Conservation (phyloP, 2,888 invertebrate genomes). For the Drepana falcataria region DNA sequence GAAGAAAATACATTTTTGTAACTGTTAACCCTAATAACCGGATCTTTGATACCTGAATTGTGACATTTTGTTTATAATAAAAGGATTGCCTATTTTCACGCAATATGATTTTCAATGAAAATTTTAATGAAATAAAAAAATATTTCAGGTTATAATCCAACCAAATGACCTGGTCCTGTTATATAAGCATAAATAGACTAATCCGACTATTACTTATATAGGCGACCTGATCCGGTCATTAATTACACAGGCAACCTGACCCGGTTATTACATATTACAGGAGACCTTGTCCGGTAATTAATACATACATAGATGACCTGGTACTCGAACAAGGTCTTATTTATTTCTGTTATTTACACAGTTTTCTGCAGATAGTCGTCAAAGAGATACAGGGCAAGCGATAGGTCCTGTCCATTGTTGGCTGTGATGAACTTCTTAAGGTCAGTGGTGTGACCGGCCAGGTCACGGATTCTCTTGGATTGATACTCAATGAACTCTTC, state of each 20-base stretch:
- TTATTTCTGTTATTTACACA: constrained; percentile 30
- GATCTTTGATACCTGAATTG: not conserved
- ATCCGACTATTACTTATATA: too few species aligned
- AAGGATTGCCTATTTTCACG: too few species aligned
- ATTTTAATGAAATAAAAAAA: too few species aligned
- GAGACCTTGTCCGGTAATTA: constrained; percentile 5
- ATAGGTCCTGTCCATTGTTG: constrained; percentile 74
- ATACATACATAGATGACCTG: not conserved
- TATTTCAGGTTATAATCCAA: too few species aligned
- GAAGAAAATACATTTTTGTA: constrained; percentile 13
- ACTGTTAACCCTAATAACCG: constrained; percentile 18
- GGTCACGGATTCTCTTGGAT: constrained; percentile 81
- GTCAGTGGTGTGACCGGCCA: constrained; percentile 87
- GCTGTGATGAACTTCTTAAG: constrained; percentile 81
- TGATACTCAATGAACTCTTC: constrained; percentile 86
- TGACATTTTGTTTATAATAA: too few species aligned
- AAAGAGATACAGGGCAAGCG: constrained; percentile 84
- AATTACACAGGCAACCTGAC: too few species aligned
- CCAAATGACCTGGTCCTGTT: too few species aligned
- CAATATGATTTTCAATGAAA: too few species aligned
- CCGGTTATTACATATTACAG: not conserved
- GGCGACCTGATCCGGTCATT: too few species aligned
- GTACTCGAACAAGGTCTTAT: not conserved
- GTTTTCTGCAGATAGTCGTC: constrained; percentile 81
- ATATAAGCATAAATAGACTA: too few species aligned